A percentile compares a stretch with the other conserved stretches of the same genome.
These are phyloP conservation scores for Tillus elongatus DNA, from an alignment of 2,888 invertebrate genomes.

Conservation along the genomic window DNA sequence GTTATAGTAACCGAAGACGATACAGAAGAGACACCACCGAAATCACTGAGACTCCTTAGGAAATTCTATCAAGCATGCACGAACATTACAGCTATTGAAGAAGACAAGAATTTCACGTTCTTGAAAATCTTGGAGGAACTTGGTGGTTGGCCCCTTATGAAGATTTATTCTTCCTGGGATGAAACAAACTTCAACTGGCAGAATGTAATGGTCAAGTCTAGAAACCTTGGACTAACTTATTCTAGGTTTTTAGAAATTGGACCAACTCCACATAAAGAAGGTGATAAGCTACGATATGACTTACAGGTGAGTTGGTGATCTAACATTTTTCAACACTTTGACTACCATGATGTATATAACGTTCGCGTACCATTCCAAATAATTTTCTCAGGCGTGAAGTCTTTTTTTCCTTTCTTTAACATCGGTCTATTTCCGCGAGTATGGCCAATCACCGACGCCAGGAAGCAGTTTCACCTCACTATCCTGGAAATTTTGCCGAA, in stretches of 20 bases:
- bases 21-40: constrained; percentile 16
- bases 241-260: constrained; percentile 2
- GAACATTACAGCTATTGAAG: constrained; percentile 21
- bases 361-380: too few species aligned
- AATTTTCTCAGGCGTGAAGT: too few species aligned
- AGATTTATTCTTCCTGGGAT: constrained; percentile 22
- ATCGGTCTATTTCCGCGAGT: too few species aligned
- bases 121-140: constrained; percentile 23
- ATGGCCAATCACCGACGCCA: too few species aligned
- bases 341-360: too few species aligned
- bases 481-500: too few species aligned
- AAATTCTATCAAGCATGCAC: constrained; percentile 27
- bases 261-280: neutral
- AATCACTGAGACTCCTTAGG: constrained; percentile 20
- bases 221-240: constrained; percentile 24
- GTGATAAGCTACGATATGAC: too few species aligned
- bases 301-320: too few species aligned
- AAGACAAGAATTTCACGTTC: constrained; percentile 18
- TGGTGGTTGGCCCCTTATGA: constrained; percentile 32
- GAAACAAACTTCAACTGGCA: constrained; percentile 27
- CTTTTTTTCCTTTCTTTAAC: too few species aligned
- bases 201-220: constrained; percentile 24
- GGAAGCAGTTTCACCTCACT: too few species aligned
- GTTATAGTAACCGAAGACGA: constrained; percentile 21
- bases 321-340: too few species aligned